Evolutionary conservation across 2,888 invertebrate genomes (phyloP).

Genomic region (Caenorhabditis japonica): DNA sequence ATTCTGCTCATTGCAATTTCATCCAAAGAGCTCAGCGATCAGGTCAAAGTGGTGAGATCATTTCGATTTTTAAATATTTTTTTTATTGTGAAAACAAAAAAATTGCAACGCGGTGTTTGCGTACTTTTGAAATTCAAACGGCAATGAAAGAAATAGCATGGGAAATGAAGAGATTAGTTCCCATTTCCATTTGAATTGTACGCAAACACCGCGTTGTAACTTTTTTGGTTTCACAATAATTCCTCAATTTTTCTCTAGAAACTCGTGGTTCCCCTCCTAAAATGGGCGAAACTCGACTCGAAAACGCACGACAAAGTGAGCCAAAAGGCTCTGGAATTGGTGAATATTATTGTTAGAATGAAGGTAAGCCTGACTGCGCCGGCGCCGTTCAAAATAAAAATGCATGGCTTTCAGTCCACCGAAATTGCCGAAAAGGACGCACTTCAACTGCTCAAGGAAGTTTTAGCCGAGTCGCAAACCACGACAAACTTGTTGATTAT

Average conservation of each 20-base stretch:
- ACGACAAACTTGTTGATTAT: conserved; percentile 31
- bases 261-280: conserved; percentile 59
- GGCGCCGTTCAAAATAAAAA: too few species aligned
- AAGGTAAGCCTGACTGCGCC: conserved; percentile 40
- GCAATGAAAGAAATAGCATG: too few species aligned
- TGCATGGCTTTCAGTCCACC: conserved; percentile 1
- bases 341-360: conserved; percentile 41
- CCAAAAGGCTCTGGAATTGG: conserved; percentile 37
- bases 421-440: conserved; percentile 29
- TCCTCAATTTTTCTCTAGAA: conserved; percentile 30
- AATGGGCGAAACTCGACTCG: conserved; percentile 52
- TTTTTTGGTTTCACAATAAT: neutral
- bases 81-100: neutral
- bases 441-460: conserved; percentile 26
- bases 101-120: too few species aligned
- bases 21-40: conserved; percentile 48
- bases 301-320: conserved; percentile 46
- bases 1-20: conserved; percentile 63
- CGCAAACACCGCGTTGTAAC: too few species aligned
- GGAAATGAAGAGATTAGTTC: too few species aligned
- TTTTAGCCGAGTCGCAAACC: conserved; percentile 38
- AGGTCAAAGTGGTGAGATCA: conserved; percentile 55
- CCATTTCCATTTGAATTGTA: too few species aligned
- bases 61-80: neutral
- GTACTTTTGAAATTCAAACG: too few species aligned